These are phyloP conservation scores for Sipha flava DNA, from an alignment of 1,140 invertebrate species.

Conservation along the genomic window DNA sequence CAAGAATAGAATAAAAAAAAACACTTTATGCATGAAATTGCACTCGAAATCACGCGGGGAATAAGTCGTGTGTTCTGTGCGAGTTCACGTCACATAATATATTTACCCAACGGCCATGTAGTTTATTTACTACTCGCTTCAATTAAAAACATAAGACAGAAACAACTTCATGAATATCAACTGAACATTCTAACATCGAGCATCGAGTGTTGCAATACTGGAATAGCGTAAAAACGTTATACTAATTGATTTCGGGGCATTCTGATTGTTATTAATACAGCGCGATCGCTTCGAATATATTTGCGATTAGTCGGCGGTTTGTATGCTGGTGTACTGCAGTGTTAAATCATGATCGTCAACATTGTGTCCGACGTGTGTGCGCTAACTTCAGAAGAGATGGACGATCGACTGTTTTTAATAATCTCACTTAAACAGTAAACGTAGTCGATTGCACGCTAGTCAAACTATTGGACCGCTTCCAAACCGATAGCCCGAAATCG, in stretches of 20 bases:
- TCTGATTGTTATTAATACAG: neutral
- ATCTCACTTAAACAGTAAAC: neutral
- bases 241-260: neutral
- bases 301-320: neutral
- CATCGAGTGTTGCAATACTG: too few relatives aligned
- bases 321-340: too few relatives aligned
- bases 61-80: too few relatives aligned
- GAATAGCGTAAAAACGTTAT: too few relatives aligned
- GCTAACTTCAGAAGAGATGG: too few relatives aligned
- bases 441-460: neutral
- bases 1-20: neutral
- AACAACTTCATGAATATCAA: too few relatives aligned
- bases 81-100: neutral
- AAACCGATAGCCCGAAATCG: neutral
- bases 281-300: neutral
- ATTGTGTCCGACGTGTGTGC: too few relatives aligned
- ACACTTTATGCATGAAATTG: neutral
- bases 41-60: too few relatives aligned
- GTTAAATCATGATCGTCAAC: neutral
- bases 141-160: neutral
- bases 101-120: too few relatives aligned
- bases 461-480: neutral
- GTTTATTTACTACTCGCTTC: neutral
- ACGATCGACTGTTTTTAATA: too few relatives aligned
- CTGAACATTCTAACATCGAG: too few relatives aligned